Base-by-base conservation (phyloP, 2,113 vertebrate genomes). In the Mormyrus iriodes region DNA sequence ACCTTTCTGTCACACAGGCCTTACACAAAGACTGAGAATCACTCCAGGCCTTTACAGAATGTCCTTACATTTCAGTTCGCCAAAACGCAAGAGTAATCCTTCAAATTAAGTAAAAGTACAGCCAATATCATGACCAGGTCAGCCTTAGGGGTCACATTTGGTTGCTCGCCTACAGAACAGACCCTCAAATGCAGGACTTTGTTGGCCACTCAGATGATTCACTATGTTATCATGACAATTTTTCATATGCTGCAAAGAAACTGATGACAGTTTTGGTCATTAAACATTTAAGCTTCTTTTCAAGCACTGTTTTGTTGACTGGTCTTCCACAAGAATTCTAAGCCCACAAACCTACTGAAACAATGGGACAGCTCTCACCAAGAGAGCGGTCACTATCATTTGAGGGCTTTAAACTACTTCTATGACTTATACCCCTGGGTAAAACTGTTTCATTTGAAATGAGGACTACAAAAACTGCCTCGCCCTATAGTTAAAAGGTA, bases 81-180 rank as follows among this genome's bases (percentile, higher is more conserved):
- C 86, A 44, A 27, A 88, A 82, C 46, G 44, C 9, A 52, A 69
- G 27, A 88, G 61, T 89, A 89, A 91, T 65, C 85, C 69, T 55
- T 52, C 39, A 85, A 55, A 79, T 90, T 90, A 88, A 44, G 39
- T 31, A 84, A 19, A 55, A 85, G 3, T 83, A 85, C 44, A 21
- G 42, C 48, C 44, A 58, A 51, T 88, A 79, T 84, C 39, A 17
- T 5, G 53, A 69, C 17, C n/a, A 53, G 82, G 87, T 65, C 73
- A 53, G 51, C 52, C 53, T 49, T 48, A 90, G 89, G 89, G 85
- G 86, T 89, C 88, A 89, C 86, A 44, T 46, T n/a, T 46, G 6
- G 42, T 88, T 4, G n/a, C 51, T 87, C 51, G 69, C 88, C 27
- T 19, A 46, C 35, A 85, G 83, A 21, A 84, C 31, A 15, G 17